Conservation (phyloP, 1,140 invertebrate species). For the Solenopsis fugax region DNA sequence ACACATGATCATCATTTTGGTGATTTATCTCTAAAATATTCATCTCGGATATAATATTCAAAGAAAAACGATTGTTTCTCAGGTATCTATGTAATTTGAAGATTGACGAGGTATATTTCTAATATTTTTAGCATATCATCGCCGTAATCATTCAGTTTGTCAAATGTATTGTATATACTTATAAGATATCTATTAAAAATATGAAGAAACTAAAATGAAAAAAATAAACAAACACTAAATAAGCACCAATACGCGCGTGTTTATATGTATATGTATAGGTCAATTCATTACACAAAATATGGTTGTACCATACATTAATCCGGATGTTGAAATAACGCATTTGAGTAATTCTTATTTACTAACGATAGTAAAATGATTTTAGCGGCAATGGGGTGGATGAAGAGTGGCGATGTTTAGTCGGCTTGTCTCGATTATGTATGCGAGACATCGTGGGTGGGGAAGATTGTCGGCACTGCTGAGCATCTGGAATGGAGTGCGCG, state of each 20-base stretch:
- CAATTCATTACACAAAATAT: conserved; percentile 9
- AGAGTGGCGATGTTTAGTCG: conserved; percentile 49
- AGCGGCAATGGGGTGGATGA: not conserved
- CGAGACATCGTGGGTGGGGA: conserved; percentile 53
- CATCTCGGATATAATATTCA: not conserved
- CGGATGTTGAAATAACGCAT: not conserved
- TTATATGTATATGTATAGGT: not conserved
- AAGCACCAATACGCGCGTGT: not conserved
- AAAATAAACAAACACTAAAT: not conserved
- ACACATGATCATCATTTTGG: not conserved
- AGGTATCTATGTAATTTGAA: not conserved
- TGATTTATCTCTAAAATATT: not conserved
- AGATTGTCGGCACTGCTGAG: conserved; percentile 76
- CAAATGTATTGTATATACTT: not conserved
- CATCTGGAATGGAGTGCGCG: conserved; percentile 75
- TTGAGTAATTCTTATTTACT: conserved; percentile 14
- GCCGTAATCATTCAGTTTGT: not conserved
- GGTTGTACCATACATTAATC: not conserved
- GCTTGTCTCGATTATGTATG: conserved; percentile 70
- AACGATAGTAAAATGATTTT: conserved; percentile 59
- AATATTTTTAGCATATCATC: not conserved
- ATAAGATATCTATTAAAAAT: not conserved
- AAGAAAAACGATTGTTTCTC: not conserved
- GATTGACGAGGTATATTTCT: not conserved
- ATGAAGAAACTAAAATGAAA: conserved; percentile 1